Evolutionary conservation across 2,113 vertebrate species (phyloP).

Genomic region (Phoenicopterus ruber): DNA sequence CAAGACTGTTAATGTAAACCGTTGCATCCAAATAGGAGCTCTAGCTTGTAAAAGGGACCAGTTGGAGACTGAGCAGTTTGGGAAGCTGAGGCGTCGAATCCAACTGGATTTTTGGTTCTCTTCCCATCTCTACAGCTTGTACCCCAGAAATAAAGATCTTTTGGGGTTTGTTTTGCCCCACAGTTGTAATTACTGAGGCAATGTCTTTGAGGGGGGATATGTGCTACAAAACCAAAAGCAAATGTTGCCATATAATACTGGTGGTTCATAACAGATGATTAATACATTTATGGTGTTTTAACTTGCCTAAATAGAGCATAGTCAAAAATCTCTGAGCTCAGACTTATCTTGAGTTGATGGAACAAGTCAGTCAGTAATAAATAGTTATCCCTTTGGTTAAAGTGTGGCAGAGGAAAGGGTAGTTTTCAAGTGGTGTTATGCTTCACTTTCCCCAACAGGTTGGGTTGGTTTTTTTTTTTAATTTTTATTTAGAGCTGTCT

Average conservation of each 20-base stretch:
- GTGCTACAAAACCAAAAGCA: neutral
- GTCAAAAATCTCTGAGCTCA: neutral
- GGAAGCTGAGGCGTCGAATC: neutral
- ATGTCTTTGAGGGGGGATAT: rapidly evolving
- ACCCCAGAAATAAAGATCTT: neutral
- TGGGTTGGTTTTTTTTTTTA: too few relatives aligned
- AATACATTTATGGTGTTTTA: neutral
- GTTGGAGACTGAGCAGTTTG: neutral
- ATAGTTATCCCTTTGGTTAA: neutral
- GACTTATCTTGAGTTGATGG: neutral
- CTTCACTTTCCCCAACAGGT: neutral
- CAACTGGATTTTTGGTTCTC: neutral
- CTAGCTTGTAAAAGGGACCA: neutral
- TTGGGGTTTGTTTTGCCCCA: neutral
- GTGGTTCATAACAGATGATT: neutral
- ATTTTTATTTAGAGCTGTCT: neutral
- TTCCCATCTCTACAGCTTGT: neutral
- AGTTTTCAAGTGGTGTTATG: neutral
- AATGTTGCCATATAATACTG: neutral
- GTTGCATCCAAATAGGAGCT: neutral
- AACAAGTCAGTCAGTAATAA: neutral
- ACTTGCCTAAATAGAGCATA: neutral
- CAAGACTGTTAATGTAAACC: neutral
- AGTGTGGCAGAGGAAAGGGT: neutral
- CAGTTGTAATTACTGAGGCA: neutral